Evolutionary conservation across 2,113 vertebrate species (phyloP), one percentile per base, ranked within the genome.

Genomic region (Cryptomyrus ogoouensis): DNA sequence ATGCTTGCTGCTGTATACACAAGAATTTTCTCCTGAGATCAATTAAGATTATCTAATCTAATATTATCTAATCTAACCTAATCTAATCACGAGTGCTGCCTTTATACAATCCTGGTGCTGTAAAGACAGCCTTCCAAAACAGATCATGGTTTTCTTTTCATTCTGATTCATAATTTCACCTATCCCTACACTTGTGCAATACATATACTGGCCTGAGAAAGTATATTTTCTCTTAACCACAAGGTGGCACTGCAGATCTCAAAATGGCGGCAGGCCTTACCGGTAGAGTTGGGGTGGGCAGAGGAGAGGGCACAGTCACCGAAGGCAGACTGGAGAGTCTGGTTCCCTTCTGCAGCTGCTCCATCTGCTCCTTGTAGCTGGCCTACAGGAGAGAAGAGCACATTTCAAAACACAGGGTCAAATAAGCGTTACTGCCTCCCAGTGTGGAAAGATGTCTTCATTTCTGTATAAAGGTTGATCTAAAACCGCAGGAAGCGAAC

Each of bases 311-410:
- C 6, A 91, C 1, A 42, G 87, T 83, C 39, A 95, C 88, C 10
- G 77, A 89, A 3, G 90, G 47, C 12, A 97, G 90, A 31, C 95
- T 94, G 12, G 74, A 80, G 86, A 94, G 89, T 5, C 46, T 92
- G 4, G 46, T 91, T 3, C 97, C 96, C 0, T 58, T 95, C 91
- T 93, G 96, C 90, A 97, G 90, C 35, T 88, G 91, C 56, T 94
- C 93, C 1, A 97, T 94, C 93, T 95, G 97, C 53, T 96, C 94
- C 49, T 96, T 93, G 93, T 95, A 98, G 58, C 94, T 94, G 0
- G 74, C 56, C 98, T 99, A 5, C n/a, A 53, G 6, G n/a, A 13
- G 27, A 24, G 6, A 17, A 84, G 44, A 3, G 24, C 83, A n/a
- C 19, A 1, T 24, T 21, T 47, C 39, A 84, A 66, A 66, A 27